Conservation (phyloP, 2,888 invertebrate species). For the Trichopoda pennipes region DNA sequence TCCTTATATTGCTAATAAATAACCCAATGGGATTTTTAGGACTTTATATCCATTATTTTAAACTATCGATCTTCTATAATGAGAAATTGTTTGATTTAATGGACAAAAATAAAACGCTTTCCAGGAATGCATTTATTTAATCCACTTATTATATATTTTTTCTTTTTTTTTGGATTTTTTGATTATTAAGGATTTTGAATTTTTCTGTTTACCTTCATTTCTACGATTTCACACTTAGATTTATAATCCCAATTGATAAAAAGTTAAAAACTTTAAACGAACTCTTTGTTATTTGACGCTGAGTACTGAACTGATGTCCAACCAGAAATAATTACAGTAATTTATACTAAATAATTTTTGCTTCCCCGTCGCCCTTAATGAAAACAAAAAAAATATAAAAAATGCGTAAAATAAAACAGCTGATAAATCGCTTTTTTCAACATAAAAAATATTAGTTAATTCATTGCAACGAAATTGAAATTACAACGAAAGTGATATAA, state of each 20-base stretch:
- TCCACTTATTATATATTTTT: no score
- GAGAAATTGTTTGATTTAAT: no score
- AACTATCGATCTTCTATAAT: no score
- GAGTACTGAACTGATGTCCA: conserved; percentile 76
- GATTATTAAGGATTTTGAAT: background rate
- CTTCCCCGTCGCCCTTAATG: background rate
- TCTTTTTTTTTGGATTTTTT: background rate
- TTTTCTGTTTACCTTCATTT: conserved; percentile 76
- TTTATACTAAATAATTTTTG: conserved; percentile 73
- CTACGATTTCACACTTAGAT: conserved; percentile 78
- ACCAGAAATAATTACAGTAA: conserved; percentile 71
- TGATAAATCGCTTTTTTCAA: conserved; percentile 35
- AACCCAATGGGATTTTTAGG: no score
- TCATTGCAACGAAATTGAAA: conserved; percentile 70
- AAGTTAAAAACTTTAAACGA: conserved; percentile 70
- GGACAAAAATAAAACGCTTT: no score
- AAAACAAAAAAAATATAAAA: background rate
- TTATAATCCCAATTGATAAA: conserved; percentile 74
- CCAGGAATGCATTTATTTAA: no score
- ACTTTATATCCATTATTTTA: no score
- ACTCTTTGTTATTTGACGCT: conserved; percentile 74
- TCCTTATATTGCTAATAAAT: no score
- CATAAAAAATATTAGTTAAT: conserved; percentile 40
- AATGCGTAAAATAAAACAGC: conserved; percentile 45
- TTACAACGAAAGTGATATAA: conserved; percentile 73